Evolutionary conservation across 92 coral and sea anemone species (phyloP), one percentile per base, ranked within the genome.

Genomic region (Palythoa grandis): DNA sequence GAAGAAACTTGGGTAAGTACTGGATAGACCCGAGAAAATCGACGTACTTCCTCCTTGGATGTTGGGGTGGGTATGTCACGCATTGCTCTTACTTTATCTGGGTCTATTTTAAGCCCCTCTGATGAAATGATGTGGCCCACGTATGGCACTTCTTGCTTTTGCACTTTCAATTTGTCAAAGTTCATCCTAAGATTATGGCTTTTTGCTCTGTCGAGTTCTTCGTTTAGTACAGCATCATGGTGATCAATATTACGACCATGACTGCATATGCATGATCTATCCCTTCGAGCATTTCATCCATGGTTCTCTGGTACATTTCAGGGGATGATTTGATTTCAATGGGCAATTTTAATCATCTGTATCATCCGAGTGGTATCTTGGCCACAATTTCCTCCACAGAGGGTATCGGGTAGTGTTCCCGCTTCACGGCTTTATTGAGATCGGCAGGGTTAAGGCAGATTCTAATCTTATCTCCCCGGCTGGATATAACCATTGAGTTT

Each of bases 51-150:
- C 35, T 29, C 35, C 35, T 29, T 29, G 35, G 35, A 29, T 60
- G 63, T 76, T n/a, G 91, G 88, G 19, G 83, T 29, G 65, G 93
- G 87, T 91, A 91, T 88, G 58, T 79, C 79, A 22, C 63, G 67
- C 87, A 88, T 89, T 11, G 90, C 92, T 74, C 78, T 79, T 3
- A 91, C 94, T 52, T 86, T 92, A 68, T 89, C 88, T 37, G 92
- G 87, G 53, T 92, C 92, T 52, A 88, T 77, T 87, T 87, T 82
- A 43, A 88, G 78, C 71, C 91, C 91, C 12, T 87, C 89, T 23
- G 89, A 83, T 69, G 89, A 82, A 20, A 92, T 63, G 11, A 83
- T 74, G 83, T 89, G 91, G 39, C 91, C 78, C 80, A 92, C 88
- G 72, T 92, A 92, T 54, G 43, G 88, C 25, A 92, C 80, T 71